A percentile compares a stretch with the other conserved stretches of the same genome.
phyloP scores from a whole-genome alignment of 2,113 vertebrate species.

The Pterocles orientalis region DNA sequence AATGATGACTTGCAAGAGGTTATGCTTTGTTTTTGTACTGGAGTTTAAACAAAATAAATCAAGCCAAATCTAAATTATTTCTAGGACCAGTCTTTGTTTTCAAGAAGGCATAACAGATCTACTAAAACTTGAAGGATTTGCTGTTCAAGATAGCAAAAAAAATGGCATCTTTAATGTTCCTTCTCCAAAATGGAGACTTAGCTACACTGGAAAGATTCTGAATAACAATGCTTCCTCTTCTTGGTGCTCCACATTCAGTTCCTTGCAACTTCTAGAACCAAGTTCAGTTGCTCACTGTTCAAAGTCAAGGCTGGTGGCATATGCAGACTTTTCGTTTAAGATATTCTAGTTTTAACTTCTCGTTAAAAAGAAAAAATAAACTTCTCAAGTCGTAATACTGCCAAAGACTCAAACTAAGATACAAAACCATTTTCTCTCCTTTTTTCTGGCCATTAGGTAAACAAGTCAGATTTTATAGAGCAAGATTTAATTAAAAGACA shows the following conservation, averaged over 20 bases:
- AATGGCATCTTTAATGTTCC: neutral
- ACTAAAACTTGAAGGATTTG: neutral
- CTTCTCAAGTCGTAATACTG: neutral
- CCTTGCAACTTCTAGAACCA: constrained; percentile 27
- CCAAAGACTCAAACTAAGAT: neutral
- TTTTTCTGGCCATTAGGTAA: neutral
- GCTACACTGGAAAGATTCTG: neutral
- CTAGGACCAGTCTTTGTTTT: neutral
- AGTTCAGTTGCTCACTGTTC: neutral
- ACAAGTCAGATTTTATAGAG: neutral
- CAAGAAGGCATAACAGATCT: neutral
- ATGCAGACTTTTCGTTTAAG: neutral
- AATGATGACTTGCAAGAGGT: constrained; percentile 20
- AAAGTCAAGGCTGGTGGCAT: neutral
- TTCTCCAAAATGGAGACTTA: constrained; percentile 50
- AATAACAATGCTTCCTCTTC: constrained; percentile 19
- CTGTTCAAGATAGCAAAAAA: neutral
- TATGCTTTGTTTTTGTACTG: neutral
- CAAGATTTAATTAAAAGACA: neutral
- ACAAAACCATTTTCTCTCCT: neutral
- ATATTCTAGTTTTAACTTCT: neutral
- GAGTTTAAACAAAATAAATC: neutral
- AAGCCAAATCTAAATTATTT: neutral
- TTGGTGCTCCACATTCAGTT: neutral
- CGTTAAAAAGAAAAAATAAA: neutral